Conservation (phyloP, 92 coral and sea anemone species). For the Blastomussa wellsi region DNA sequence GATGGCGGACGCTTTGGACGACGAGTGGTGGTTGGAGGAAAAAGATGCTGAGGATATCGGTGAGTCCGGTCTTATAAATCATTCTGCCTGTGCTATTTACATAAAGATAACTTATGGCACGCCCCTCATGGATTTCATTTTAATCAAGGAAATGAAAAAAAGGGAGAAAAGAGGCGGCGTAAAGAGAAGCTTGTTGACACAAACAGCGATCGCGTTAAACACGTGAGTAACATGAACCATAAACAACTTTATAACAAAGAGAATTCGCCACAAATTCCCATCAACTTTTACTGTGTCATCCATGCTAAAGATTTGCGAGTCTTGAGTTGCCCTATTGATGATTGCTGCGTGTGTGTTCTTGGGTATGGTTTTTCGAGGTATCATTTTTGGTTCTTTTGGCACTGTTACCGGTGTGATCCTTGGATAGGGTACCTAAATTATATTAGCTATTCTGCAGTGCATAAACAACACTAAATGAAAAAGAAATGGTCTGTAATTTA, state of each 20-base stretch:
- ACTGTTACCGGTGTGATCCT: too few relatives aligned
- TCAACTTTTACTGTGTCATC: not conserved
- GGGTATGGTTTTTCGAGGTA: too few relatives aligned
- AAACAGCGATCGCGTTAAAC: slow-evolving; percentile 18
- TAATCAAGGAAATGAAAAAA: slow-evolving; percentile 7
- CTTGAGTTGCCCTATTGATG: too few relatives aligned
- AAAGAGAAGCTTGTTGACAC: slow-evolving; percentile 21
- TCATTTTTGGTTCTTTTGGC: too few relatives aligned
- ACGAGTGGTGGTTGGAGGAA: slow-evolving; percentile 86
- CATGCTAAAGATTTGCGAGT: too few relatives aligned
- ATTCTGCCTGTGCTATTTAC: not conserved
- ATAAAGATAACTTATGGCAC: not conserved
- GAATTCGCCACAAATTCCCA: not conserved
- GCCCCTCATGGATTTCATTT: not conserved
- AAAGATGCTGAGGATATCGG: slow-evolving; percentile 40
- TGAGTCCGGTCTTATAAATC: not conserved
- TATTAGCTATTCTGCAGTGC: too few relatives aligned
- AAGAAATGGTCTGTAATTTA: too few relatives aligned
- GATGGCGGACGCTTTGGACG: slow-evolving; percentile 94
- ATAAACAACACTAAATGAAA: too few relatives aligned
- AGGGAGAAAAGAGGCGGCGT: slow-evolving; percentile 31
- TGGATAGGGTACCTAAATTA: too few relatives aligned
- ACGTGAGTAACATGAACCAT: slow-evolving; percentile 18
- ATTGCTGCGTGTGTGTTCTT: too few relatives aligned
- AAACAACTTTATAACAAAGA: too few relatives aligned